Conservation (phyloP, 1,140 invertebrate species). For the Cotesia chilonis region DNA sequence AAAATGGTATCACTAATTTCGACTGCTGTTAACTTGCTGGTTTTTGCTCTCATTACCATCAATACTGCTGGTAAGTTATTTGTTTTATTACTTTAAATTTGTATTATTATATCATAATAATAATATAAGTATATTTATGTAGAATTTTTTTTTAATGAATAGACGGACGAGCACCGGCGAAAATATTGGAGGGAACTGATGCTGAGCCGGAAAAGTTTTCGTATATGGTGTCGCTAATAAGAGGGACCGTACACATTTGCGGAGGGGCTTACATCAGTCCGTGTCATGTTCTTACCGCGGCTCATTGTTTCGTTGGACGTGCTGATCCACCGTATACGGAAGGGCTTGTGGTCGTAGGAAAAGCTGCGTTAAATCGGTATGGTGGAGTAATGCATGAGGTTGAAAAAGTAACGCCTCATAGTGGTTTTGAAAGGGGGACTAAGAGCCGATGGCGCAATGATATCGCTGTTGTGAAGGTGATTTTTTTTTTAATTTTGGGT, state of each 20-base stretch:
- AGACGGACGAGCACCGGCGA: not conserved
- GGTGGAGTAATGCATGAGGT: constrained; percentile 11
- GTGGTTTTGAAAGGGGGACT: not conserved
- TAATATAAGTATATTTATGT: not conserved
- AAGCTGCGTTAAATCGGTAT: constrained; percentile 1
- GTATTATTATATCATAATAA: not conserved
- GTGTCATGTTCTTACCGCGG: constrained; percentile 32
- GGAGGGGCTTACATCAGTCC: constrained; percentile 25
- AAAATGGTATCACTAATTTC: too few species aligned
- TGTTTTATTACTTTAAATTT: too few species aligned
- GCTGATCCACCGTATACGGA: constrained; percentile 27
- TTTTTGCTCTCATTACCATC: too few species aligned
- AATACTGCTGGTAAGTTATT: not conserved
- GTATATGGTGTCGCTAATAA: constrained; percentile 20
- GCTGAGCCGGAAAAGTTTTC: constrained; percentile 26
- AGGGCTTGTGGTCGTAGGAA: constrained; percentile 29
- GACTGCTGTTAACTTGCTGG: too few species aligned
- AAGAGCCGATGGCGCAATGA: constrained; percentile 26
- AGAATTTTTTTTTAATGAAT: not conserved
- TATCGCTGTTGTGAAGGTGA: constrained; percentile 27
- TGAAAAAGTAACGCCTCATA: constrained; percentile 23
- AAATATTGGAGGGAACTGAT: not conserved
- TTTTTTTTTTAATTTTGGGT: not conserved
- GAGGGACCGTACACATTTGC: constrained; percentile 20
- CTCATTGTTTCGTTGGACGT: constrained; percentile 38